Conservation (phyloP, 2,113 vertebrate genomes). For the Xenotilapia longispinis region DNA sequence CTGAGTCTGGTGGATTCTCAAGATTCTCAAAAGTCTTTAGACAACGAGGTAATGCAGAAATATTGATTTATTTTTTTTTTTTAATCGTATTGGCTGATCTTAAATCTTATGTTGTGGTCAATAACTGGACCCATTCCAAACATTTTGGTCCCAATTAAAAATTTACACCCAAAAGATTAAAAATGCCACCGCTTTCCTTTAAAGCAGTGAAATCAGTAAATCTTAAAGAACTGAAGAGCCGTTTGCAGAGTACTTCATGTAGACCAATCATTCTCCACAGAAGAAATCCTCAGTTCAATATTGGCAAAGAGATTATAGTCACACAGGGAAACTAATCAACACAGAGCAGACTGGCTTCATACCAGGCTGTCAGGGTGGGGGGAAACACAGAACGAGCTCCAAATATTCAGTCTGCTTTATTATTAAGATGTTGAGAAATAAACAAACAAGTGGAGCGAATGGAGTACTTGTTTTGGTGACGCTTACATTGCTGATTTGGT, state of each 20-base stretch:
- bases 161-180: not conserved
- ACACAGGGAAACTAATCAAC: not conserved
- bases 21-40: not conserved
- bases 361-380: not conserved
- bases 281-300: not conserved
- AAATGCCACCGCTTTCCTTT: not conserved
- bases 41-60: not conserved
- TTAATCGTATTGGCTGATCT: not conserved
- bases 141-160: not conserved
- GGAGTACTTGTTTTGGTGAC: not conserved
- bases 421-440: not conserved
- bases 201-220: not conserved
- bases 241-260: not conserved
- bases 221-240: not conserved
- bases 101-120: not conserved
- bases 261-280: not conserved
- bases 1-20: not conserved
- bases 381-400: not conserved
- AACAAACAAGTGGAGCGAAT: not conserved
- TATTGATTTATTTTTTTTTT: not conserved
- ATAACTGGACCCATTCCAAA: not conserved
- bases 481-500: slow-evolving; percentile 95
- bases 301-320: not conserved
- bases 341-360: not conserved
- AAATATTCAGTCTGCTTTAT: not conserved